Evolutionary conservation across 35 echinoderm and acorn worm species (phyloP), one percentile per base, ranked within the genome.

Genomic region (Apostichopus japonicus): DNA sequence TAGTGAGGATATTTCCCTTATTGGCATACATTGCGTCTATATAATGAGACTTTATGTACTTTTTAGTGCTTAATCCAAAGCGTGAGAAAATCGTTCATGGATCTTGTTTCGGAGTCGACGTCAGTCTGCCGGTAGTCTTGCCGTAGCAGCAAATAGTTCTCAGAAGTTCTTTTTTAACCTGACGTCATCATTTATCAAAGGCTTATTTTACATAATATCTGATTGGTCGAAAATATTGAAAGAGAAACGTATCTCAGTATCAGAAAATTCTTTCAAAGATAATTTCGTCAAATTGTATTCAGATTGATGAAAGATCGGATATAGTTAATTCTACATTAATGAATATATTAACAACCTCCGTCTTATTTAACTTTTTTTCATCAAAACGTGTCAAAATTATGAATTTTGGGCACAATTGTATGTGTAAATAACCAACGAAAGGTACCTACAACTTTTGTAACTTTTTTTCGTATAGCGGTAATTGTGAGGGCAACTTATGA

Each of bases 101-200:
- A 75, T 21, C 71, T 75, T 23, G 5, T 75, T n/a, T 75, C 11
- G 71, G 13, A 75, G 17, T 23, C n/a, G 71, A 21, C 17, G 71
- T 75, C 1, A n/a, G n/a, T 75, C 71, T 75, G 71, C 71, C 71
- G 71, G 71, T 75, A 19, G 17, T 75, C 71, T 73, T n/a, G 70
- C n/a, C 70, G 15, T 75, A 15, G 21, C 71, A 23, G 71, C 71
- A 75, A 75, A 2, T 19, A 15, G 71, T 75, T 75, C 71, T 19
- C 71, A 75, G 71, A 75, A 75, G 71, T 75, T 75, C 71, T 75
- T 75, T 55, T 80, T 59, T 23, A 59, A 84, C 81, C 81, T 84
- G 81, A 84, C 81, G 81, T 84, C 81, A 84, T 84, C 81, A 84
- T 54, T 84, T 84, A 57, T 58, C 19, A 54, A 84, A n/a, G 54